A percentile compares a stretch with the other conserved stretches of the same genome.
These are phyloP conservation scores for Excalfactoria chinensis DNA, from an alignment of 2,113 vertebrate species.

Conservation along the genomic window DNA sequence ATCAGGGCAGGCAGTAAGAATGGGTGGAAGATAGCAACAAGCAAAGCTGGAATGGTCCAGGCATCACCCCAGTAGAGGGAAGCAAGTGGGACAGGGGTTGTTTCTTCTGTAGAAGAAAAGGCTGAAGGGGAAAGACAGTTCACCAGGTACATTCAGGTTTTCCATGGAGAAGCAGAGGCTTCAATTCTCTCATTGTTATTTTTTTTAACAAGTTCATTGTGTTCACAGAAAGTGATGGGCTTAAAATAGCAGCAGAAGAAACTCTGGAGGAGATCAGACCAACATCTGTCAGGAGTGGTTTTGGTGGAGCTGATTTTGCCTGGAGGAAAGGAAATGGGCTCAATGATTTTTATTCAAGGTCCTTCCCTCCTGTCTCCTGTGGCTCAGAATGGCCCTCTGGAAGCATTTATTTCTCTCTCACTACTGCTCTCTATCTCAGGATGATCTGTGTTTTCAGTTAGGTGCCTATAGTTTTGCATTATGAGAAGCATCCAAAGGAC, in stretches of 20 bases:
- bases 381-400: not conserved
- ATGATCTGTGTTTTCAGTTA: not conserved
- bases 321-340: not conserved
- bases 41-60: not conserved
- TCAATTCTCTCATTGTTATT: not conserved
- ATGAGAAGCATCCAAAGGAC: not conserved
- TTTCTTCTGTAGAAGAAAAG: not conserved
- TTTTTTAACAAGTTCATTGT: not conserved
- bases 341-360: not conserved
- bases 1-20: not conserved
- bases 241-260: slow-evolving; percentile 26
- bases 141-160: not conserved
- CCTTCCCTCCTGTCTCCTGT: not conserved
- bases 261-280: not conserved
- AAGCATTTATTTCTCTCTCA: not conserved
- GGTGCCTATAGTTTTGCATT: not conserved
- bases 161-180: not conserved
- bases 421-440: not conserved
- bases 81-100: not conserved
- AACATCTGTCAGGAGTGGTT: slow-evolving; percentile 27
- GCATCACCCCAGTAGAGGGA: not conserved
- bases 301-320: not conserved
- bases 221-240: not conserved
- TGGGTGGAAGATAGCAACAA: not conserved
- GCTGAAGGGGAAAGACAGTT: not conserved